Conservation (phyloP, 1,140 invertebrate species). For the Temnothorax curvispinosus region DNA sequence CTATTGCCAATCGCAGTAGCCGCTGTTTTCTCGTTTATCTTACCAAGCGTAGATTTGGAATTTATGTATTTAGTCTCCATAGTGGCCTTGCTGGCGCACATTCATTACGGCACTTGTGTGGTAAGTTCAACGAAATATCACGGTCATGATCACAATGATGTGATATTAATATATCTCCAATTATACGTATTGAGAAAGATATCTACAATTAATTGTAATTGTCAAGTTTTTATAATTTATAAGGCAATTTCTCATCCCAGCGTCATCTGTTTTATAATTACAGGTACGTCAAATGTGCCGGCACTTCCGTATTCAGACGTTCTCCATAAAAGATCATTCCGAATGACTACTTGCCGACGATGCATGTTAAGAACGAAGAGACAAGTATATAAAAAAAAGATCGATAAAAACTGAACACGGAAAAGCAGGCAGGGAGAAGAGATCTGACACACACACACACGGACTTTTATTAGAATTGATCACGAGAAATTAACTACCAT, state of each 20-base stretch:
- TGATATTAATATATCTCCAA: background rate
- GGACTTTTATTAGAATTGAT: slow-evolving; percentile 15
- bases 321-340: slow-evolving; percentile 87
- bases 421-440: slow-evolving; percentile 67
- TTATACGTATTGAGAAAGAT: background rate
- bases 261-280: slow-evolving; percentile 63
- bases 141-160: background rate
- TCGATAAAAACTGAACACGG: slow-evolving; percentile 58
- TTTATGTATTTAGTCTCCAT: slow-evolving; percentile 91
- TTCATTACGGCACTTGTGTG: slow-evolving; percentile 97
- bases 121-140: slow-evolving; percentile 86
- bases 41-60: slow-evolving; percentile 89
- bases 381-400: slow-evolving; percentile 34
- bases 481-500: slow-evolving; percentile 9
- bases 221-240: background rate
- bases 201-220: background rate
- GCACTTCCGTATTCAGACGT: slow-evolving; percentile 90
- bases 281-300: slow-evolving; percentile 91
- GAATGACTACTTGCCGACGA: slow-evolving; percentile 89
- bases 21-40: slow-evolving; percentile 86
- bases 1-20: slow-evolving; percentile 89
- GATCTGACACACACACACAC: slow-evolving; percentile 73
- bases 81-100: slow-evolving; percentile 91
- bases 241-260: background rate
- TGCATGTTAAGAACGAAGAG: slow-evolving; percentile 84